These are phyloP conservation scores for Cremastinae sp. DNA, from an alignment of 2,888 invertebrate species.

Conservation along the genomic window DNA sequence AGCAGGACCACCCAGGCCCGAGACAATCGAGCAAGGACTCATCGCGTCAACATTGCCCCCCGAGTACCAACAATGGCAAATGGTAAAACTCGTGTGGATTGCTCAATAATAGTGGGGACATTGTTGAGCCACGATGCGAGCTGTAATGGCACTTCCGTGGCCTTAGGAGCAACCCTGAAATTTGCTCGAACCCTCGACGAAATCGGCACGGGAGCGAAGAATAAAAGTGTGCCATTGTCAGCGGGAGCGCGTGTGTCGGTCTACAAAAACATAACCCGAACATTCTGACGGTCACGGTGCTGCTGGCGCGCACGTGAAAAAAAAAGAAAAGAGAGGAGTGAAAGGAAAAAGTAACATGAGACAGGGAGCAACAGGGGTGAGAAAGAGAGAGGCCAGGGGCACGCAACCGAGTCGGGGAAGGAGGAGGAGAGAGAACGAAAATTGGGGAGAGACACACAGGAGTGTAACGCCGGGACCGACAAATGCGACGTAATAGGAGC, in stretches of 20 bases:
- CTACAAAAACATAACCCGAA: constrained; percentile 41
- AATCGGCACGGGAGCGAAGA: constrained; percentile 13
- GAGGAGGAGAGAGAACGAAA: constrained; percentile 54
- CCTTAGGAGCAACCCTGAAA: constrained; percentile 54
- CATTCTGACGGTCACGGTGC: constrained; percentile 55
- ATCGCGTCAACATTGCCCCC: constrained; percentile 21
- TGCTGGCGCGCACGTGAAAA: constrained; percentile 40
- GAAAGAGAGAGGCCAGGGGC: constrained; percentile 32
- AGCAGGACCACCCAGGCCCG: constrained; percentile 27
- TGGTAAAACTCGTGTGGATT: constrained; percentile 14
- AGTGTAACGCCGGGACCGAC: constrained; percentile 71
- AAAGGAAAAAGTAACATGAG: constrained; percentile 64
- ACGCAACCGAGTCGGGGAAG: constrained; percentile 51
- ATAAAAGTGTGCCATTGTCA: constrained; percentile 6
- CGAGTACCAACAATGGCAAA: constrained; percentile 32
- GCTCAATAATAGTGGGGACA: constrained; percentile 54
- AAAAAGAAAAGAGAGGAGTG: no score
- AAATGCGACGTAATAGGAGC: constrained; percentile 78
- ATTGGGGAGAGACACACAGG: constrained; percentile 52
- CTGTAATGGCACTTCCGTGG: constrained; percentile 54
- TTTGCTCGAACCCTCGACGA: constrained; percentile 35
- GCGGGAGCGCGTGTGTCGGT: constrained; percentile 6
- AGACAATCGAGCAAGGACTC: constrained; percentile 19
- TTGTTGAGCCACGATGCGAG: constrained; percentile 36
- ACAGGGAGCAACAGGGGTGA: constrained; percentile 47